phyloP scores from a whole-genome alignment of 2,113 vertebrate genomes.

The Misgurnus mizolepis region DNA sequence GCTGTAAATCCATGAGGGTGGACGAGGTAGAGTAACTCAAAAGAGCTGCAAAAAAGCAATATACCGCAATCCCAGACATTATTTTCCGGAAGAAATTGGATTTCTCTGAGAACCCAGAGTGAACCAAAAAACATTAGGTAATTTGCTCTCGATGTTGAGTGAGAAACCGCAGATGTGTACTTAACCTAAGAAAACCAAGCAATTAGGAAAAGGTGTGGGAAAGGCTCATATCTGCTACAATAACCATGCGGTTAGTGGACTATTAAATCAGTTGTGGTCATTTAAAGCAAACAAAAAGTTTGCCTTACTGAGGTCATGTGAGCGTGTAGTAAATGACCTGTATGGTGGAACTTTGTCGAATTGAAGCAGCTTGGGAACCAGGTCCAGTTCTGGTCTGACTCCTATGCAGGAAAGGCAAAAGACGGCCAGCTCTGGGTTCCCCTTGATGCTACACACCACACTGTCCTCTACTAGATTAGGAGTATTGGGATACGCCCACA shows the following conservation, averaged over 20 bases:
- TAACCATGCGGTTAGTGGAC: neutral
- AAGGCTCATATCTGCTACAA: neutral
- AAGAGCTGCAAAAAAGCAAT: too few species aligned
- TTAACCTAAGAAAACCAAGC: too few species aligned
- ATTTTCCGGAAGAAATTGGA: too few species aligned
- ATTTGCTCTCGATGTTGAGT: too few species aligned
- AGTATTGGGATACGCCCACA: conserved; percentile 89
- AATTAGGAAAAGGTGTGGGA: too few species aligned
- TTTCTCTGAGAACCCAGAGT: too few species aligned
- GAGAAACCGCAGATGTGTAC: too few species aligned
- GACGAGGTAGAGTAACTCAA: too few species aligned
- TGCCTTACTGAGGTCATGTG: neutral
- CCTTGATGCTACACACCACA: conserved; percentile 81
- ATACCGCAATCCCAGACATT: too few species aligned
- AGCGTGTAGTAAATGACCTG: conserved; percentile 72
- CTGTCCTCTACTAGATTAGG: conserved; percentile 80
- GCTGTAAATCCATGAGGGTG: too few species aligned
- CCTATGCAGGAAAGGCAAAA: conserved; percentile 85
- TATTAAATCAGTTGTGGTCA: neutral
- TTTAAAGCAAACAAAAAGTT: neutral
- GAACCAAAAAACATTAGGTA: too few species aligned
- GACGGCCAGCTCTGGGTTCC: conserved; percentile 79
- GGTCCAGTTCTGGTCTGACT: conserved; percentile 79
- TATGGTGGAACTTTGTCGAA: conserved; percentile 82
- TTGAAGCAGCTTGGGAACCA: conserved; percentile 78